These are phyloP conservation scores for Picus viridis DNA, from an alignment of 2,797 vertebrate species.

Conservation along the genomic window DNA sequence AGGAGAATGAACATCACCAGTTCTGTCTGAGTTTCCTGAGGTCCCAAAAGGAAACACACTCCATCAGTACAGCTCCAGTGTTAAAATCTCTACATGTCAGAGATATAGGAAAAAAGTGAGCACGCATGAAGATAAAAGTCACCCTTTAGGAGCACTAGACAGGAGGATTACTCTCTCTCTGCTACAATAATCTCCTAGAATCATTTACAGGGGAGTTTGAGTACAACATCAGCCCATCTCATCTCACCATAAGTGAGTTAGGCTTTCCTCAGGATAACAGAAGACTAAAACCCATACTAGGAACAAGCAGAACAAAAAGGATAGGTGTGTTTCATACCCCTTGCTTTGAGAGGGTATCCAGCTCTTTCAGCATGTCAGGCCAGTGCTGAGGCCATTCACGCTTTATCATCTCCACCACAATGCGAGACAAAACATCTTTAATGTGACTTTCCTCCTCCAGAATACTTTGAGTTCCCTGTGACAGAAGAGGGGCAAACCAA, in stretches of 20 bases:
- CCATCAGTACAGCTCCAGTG: neutral
- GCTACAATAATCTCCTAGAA: neutral
- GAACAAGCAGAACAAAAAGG: neutral
- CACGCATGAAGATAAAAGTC: neutral
- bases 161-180: neutral
- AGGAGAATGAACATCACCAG: constrained; percentile 97
- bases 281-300: neutral
- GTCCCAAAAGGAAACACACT: constrained; percentile 47
- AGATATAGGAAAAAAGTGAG: neutral
- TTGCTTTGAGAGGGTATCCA: constrained; percentile 89
- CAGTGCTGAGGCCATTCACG: constrained; percentile 98
- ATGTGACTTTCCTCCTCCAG: constrained; percentile 95
- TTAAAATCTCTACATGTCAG: neutral
- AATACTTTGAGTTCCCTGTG: constrained; percentile 90
- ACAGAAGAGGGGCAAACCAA: neutral
- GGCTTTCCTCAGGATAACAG: neutral
- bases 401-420: constrained; percentile 98
- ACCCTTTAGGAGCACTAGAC: neutral
- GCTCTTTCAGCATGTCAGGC: constrained; percentile 95
- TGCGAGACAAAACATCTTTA: constrained; percentile 94
- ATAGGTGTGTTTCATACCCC: constrained; percentile 82
- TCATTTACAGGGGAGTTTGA: neutral
- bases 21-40: constrained; percentile 94
- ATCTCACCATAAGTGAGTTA: neutral
- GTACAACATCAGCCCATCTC: neutral